phyloP scores from a whole-genome alignment of 1,140 invertebrate genomes.

The Hyles euphorbiae region DNA sequence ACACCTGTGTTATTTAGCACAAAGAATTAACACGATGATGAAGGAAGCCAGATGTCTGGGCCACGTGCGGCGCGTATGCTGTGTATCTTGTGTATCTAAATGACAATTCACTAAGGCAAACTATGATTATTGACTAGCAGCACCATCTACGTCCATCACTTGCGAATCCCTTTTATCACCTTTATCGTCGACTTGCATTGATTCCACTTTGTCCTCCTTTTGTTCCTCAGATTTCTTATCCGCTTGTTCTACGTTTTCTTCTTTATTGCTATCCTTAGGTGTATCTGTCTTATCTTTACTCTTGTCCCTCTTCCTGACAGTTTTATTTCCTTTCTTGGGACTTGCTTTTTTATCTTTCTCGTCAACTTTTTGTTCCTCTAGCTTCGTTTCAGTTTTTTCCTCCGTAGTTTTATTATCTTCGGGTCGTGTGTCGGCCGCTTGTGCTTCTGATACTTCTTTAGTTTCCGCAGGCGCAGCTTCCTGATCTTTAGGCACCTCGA shows the following conservation, averaged over 20 bases:
- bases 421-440: slow-evolving; percentile 38
- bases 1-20: slow-evolving; percentile 64
- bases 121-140: slow-evolving; percentile 72
- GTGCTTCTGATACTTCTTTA: slow-evolving; percentile 21
- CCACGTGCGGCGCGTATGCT: slow-evolving; percentile 32
- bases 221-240: slow-evolving; percentile 33
- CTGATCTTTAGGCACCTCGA: slow-evolving; percentile 16
- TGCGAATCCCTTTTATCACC: slow-evolving; percentile 47
- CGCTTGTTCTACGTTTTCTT: slow-evolving; percentile 17
- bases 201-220: slow-evolving; percentile 35
- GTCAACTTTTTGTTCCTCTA: slow-evolving; percentile 31
- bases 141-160: slow-evolving; percentile 62
- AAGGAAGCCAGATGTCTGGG: slow-evolving; percentile 39
- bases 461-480: slow-evolving; percentile 13
- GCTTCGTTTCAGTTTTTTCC: slow-evolving; percentile 21
- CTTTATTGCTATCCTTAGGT: slow-evolving; percentile 41
- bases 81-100: slow-evolving; percentile 47
- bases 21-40: slow-evolving; percentile 45
- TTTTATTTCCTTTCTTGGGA: slow-evolving; percentile 49
- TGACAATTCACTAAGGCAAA: slow-evolving; percentile 62
- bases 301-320: slow-evolving; percentile 63
- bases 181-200: slow-evolving; percentile 62
- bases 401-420: slow-evolving; percentile 23
- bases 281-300: slow-evolving; percentile 63
- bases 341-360: slow-evolving; percentile 40